Evolutionary conservation across 2,797 vertebrate genomes (phyloP).

Genomic region (Nannoperca australis): DNA sequence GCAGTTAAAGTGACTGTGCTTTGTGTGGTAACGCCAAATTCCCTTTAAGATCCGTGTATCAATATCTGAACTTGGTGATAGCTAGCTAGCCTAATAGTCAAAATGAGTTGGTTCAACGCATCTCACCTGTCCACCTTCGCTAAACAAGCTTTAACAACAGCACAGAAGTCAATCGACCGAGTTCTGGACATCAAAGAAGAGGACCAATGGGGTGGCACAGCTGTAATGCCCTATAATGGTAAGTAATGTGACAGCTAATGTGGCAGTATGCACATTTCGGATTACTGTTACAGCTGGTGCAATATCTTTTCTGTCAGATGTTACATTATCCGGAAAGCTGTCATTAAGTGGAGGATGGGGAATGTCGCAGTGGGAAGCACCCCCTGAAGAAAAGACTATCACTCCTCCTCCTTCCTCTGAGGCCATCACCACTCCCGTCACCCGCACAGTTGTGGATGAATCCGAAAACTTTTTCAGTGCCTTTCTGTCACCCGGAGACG

Average conservation of each 20-base stretch:
- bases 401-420: slow-evolving; percentile 87
- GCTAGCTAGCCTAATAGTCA: slow-evolving; percentile 32
- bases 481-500: slow-evolving; percentile 90
- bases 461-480: slow-evolving; percentile 97
- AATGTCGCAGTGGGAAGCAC: slow-evolving; percentile 92
- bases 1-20: slow-evolving; percentile 1
- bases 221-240: slow-evolving; percentile 88
- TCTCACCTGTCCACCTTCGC: slow-evolving; percentile 97
- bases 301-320: slow-evolving; percentile 61
- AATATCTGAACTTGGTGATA: slow-evolving; percentile 15
- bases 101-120: slow-evolving; percentile 98
- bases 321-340: slow-evolving; percentile 83
- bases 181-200: slow-evolving; percentile 98
- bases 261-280: background rate
- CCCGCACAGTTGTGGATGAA: slow-evolving; percentile 94
- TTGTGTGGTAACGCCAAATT: slow-evolving; percentile 15
- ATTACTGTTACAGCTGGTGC: background rate
- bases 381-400: slow-evolving; percentile 81
- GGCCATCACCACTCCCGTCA: slow-evolving; percentile 97
- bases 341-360: slow-evolving; percentile 94
- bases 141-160: slow-evolving; percentile 96
- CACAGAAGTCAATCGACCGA: slow-evolving; percentile 98
- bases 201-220: slow-evolving; percentile 90
- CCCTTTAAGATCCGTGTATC: background rate
- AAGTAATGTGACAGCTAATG: slow-evolving; percentile 46